Percentiles rank a stretch among this genome's conserved stretches.
phyloP scores from a whole-genome alignment of 2,113 vertebrate genomes.

The Nesogale talazaci region DNA sequence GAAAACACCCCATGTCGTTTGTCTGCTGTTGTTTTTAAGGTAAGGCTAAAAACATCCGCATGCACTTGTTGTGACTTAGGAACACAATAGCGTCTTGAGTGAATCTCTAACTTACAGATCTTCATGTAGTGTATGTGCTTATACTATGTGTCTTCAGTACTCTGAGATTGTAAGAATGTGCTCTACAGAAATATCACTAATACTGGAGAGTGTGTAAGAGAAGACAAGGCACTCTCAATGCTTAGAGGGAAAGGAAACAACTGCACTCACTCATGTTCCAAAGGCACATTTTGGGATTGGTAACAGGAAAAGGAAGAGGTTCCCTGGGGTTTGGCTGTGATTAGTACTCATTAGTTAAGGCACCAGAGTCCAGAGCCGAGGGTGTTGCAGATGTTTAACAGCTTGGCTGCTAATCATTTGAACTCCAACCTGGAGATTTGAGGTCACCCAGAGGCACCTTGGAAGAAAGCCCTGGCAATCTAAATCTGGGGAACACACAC shows the following conservation, averaged over 20 bases:
- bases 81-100: no score
- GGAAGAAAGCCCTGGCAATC: not conserved
- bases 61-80: no score
- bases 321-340: no score
- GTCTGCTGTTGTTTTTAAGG: no score
- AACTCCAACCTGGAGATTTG: not conserved
- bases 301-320: accelerated
- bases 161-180: not conserved
- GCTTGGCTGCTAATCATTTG: not conserved
- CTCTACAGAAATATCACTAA: not conserved
- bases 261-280: not conserved
- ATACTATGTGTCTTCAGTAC: not conserved
- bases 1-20: no score
- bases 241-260: not conserved
- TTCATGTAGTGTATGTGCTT: no score
- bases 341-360: no score
- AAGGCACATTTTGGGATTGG: not conserved
- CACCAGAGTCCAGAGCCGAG: no score
- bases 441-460: not conserved
- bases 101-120: no score
- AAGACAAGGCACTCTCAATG: not conserved
- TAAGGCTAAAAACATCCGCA: no score
- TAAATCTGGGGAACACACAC: not conserved
- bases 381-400: not conserved
- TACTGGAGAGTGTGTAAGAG: not conserved